Percentiles rank a stretch among this genome's conserved stretches.
These are phyloP conservation scores for Odontothrips loti DNA, from an alignment of 2,888 invertebrate species.

Conservation along the genomic window DNA sequence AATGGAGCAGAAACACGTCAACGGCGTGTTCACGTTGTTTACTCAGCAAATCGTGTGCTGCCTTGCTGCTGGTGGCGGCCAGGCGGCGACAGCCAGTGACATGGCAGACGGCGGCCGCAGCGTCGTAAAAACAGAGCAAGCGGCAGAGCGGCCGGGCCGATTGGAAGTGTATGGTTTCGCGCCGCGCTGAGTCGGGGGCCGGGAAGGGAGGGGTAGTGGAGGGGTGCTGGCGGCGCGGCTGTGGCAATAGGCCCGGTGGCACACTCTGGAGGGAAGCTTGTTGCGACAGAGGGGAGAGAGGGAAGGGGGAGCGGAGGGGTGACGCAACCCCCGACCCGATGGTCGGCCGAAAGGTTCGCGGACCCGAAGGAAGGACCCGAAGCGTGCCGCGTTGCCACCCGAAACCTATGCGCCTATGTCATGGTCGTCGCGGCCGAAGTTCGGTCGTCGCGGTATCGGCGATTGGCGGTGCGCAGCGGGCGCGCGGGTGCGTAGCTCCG, in stretches of 20 bases:
- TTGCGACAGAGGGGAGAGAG: not conserved
- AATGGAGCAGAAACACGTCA: no score
- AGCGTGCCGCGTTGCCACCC: not conserved
- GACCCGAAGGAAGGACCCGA: not conserved
- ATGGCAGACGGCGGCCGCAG: not conserved
- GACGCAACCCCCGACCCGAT: not conserved
- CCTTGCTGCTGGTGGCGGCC: not conserved
- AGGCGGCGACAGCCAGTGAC: not conserved
- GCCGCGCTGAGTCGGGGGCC: not conserved
- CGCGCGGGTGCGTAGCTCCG: no score
- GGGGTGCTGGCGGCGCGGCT: not conserved
- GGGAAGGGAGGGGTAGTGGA: not conserved
- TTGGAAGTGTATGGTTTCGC: not conserved
- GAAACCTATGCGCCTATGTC: no score
- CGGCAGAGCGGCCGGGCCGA: not conserved
- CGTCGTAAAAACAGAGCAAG: not conserved
- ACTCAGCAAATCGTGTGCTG: no score
- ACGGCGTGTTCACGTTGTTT: no score
- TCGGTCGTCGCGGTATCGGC: no score
- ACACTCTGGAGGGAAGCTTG: not conserved
- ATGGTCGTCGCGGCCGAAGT: no score
- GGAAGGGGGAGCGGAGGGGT: not conserved
- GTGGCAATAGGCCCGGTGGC: conserved; percentile 1
- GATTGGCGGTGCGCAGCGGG: no score
- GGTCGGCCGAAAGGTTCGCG: not conserved